phyloP scores from a whole-genome alignment of 2,888 invertebrate genomes.

The Cephus rjabovi region DNA sequence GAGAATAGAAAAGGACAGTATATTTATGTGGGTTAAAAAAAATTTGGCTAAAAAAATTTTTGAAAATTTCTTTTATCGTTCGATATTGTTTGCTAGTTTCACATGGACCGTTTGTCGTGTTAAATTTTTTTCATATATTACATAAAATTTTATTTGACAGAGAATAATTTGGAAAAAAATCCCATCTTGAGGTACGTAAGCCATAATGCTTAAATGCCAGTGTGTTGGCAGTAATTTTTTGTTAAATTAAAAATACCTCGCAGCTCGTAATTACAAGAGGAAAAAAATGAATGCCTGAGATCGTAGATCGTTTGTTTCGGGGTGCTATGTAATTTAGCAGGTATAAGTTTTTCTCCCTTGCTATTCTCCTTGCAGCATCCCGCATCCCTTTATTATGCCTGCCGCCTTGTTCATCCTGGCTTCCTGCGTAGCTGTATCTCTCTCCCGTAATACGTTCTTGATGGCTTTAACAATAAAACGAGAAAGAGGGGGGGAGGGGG shows the following conservation, averaged over 20 bases:
- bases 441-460: conserved; percentile 17
- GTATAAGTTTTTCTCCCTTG: not conserved
- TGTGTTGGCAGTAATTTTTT: no score
- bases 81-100: no score
- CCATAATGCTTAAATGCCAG: not conserved
- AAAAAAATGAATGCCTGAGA: not conserved
- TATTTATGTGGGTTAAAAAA: no score
- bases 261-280: not conserved
- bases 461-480: conserved; percentile 23
- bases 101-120: no score
- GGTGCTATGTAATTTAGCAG: conserved; percentile 10
- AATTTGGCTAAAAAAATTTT: no score
- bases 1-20: no score
- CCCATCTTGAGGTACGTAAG: no score
- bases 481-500: not conserved
- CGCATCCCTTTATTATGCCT: no score
- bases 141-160: no score
- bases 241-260: not conserved
- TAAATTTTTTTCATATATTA: no score
- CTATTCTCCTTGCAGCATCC: not conserved
- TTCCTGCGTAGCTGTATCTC: not conserved
- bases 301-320: conserved; percentile 5
- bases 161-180: no score
- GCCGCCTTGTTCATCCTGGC: not conserved
- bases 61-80: no score